phyloP scores from a whole-genome alignment of 2,888 invertebrate genomes.

The Octodonta nipae region DNA sequence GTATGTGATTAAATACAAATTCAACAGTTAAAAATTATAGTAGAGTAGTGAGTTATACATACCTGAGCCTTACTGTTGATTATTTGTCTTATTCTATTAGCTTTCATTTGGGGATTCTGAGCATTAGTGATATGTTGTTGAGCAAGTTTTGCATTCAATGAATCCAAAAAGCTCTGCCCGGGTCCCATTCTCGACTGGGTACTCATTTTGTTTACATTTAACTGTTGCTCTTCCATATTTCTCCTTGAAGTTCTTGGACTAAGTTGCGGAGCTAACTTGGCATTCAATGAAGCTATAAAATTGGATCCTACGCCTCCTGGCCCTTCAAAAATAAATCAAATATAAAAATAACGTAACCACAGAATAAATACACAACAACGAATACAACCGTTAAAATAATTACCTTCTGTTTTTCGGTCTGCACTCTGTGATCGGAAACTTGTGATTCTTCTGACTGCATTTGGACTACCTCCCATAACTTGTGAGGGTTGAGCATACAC shows the following conservation, averaged over 20 bases:
- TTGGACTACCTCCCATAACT: conserved; percentile 36
- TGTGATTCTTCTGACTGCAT: conserved; percentile 39
- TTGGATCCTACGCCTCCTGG: conserved; percentile 46
- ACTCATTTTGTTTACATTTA: conserved; percentile 8
- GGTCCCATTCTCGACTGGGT: conserved; percentile 35
- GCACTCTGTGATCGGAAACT: conserved; percentile 48
- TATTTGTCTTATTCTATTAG: conserved; percentile 55
- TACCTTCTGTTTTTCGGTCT: conserved; percentile 42
- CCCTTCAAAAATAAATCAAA: conserved; percentile 20
- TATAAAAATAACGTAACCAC: not conserved
- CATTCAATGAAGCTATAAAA: conserved; percentile 59
- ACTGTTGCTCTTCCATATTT: conserved; percentile 33
- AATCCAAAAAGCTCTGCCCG: conserved; percentile 57
- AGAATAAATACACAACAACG: too few relatives aligned
- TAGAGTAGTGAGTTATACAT: too few relatives aligned
- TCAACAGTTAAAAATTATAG: too few relatives aligned
- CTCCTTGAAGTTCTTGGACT: conserved; percentile 45
- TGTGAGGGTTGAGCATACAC: conserved; percentile 46
- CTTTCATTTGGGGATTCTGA: conserved; percentile 39
- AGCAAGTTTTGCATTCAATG: conserved; percentile 65
- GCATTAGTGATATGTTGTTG: conserved; percentile 41
- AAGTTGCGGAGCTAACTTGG: conserved; percentile 50
- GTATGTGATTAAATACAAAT: too few relatives aligned
- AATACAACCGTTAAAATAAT: too few relatives aligned
- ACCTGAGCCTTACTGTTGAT: conserved; percentile 62